Percentiles rank a stretch among this genome's conserved stretches.
These are phyloP conservation scores for Euplexia lucipara DNA, from an alignment of 2,888 invertebrate species.

Conservation along the genomic window DNA sequence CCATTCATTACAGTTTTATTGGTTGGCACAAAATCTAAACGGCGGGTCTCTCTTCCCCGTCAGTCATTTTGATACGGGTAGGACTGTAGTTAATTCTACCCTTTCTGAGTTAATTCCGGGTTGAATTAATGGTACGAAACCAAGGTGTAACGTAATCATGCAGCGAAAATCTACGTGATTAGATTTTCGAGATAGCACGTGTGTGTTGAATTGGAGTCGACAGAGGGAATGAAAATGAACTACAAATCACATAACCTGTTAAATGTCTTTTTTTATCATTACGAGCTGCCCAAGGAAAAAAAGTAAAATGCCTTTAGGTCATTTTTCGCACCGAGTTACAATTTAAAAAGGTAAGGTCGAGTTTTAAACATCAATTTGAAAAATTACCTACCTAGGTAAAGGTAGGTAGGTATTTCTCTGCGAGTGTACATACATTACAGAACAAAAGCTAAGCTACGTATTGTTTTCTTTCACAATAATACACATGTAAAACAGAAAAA, in stretches of 20 bases:
- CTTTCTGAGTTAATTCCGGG: slow-evolving; percentile 44
- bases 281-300: background rate
- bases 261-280: background rate
- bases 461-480: background rate
- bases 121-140: slow-evolving; percentile 30
- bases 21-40: slow-evolving; percentile 28
- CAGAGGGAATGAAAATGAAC: background rate
- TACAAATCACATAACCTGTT: background rate
- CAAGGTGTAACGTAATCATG: slow-evolving; percentile 44
- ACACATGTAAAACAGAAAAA: background rate
- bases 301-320: background rate
- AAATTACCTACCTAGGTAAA: too few species aligned
- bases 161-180: slow-evolving; percentile 27
- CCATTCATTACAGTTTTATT: slow-evolving; percentile 44
- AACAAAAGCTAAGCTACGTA: background rate
- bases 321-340: too few species aligned
- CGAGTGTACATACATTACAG: background rate
- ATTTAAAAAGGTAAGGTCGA: too few species aligned
- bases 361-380: too few species aligned
- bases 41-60: slow-evolving; percentile 24
- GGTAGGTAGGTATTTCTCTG: too few species aligned
- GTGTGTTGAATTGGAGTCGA: background rate
- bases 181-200: slow-evolving; percentile 18
- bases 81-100: slow-evolving; percentile 43
- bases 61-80: slow-evolving; percentile 58